Base-by-base conservation (phyloP, 1,140 invertebrate genomes). In the Leptonema lineaticorne region DNA sequence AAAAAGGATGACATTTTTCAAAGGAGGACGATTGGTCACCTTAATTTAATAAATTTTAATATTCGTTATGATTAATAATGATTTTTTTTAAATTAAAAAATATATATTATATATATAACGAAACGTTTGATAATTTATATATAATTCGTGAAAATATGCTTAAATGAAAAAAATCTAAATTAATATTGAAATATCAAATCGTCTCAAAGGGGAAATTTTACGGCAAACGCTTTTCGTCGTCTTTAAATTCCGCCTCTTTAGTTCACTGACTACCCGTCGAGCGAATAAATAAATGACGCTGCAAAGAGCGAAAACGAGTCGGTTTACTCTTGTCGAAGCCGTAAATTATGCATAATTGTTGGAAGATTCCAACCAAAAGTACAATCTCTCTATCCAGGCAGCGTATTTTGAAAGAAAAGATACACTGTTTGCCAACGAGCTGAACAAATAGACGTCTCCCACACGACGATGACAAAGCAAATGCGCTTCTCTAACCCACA, bases 311-410 rank as follows among this genome's bases (percentile, higher is more conserved):
- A 16, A 11, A 16, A 41, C 2, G 37, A 2, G 50, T 24, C 24
- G 22, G 22, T 53, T 53, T 50, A 26, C 24, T 53, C 33, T 29
- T 2, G 48, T 41, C 28, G 63, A 66, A 33, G 45, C 45, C 27
- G 24, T 66, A 56, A 33, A 66, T 66, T 57, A 66, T 66, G 48
- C 53, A 66, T 57, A 29, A 57, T 66, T 66, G 48, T 66, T 30
- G 27, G 57, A 66, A 30, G 53, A 53, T 30, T 57, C 48, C 18
- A 33, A 26, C 33, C n/a, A 29, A 64, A 50, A 64, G 45, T 30
- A 64, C 41, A 41, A 18, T n/a, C 16, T 53, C 50, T 53, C 20
- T 53, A 18, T 64, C 18, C 41, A 16, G 45, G 37, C 24, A 48
- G 29, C 59, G 24, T 33, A 59, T 59, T 33, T 27, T 62, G 59